Evolutionary conservation across 1,140 invertebrate genomes (phyloP), one percentile per base, ranked within the genome.

Genomic region (Temnothorax curvispinosus): DNA sequence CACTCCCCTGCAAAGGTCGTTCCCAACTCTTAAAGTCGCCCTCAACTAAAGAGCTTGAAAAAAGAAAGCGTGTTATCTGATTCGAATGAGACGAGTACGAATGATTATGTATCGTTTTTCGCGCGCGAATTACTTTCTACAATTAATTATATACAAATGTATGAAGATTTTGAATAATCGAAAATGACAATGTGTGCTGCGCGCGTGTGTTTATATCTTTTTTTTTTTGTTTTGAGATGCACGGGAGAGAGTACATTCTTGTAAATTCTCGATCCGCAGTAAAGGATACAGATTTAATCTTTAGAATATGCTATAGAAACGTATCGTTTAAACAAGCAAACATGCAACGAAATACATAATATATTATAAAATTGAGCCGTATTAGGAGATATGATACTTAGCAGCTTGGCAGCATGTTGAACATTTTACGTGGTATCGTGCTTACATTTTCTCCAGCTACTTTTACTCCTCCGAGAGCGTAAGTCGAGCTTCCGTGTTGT

Each of bases 351-450:
- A 90, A 47, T 65, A 90, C 71, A 44, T 60, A 75, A 77, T 75
- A 81, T 87, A 78, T 90, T 58, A 62, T 74, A 54, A 72, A 87
- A 85, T 90, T 87, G 88, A 90, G 80, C 82, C 77, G 50, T 65
- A 82, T 77, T 86, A 85, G 75, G 86, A 92, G 87, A 92, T 92
- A 92, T 93, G 92, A 93, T 92, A 90, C 89, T 87, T 77, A 90
- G 80, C 21, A 47, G 80, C 93, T 93, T 94, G 92, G 91, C 92
- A 93, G 91, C 92, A 89, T 91, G 87, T 92, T 93, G 86, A 93
- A 93, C 90, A 90, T 93, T 90, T 92, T 89, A 89, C 74, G 86
- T 89, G 86, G 87, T 92, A 92, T 93, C 92, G 86, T 90, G 58
- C 27, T 89, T 93, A 92, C 87, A 87, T 72, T 87, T 72, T 50